Percentiles rank a stretch among this genome's conserved stretches.
Evolutionary conservation across 35 echinoderm and acorn worm species (phyloP).

Genomic region (Hemicentrotus pulcherrimus): DNA sequence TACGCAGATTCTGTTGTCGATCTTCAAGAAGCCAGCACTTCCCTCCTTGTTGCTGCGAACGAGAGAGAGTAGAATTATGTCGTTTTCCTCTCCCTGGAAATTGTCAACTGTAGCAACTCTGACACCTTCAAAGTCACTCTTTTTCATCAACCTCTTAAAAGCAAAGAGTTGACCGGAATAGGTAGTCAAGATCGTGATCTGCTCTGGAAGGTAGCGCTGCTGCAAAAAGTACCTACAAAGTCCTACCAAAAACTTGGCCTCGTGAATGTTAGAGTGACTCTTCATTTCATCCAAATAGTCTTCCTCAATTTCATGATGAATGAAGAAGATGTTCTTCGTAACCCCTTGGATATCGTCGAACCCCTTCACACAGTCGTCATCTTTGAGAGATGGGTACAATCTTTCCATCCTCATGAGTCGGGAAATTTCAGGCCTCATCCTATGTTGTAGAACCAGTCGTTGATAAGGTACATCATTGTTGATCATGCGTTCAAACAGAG

Average conservation of each 20-base stretch:
- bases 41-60: conserved; percentile 85
- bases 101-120: conserved; percentile 78
- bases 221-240: conserved; percentile 80
- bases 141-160: conserved; percentile 69
- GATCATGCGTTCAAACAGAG: conserved; percentile 87
- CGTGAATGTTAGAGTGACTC: conserved; percentile 75
- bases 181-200: conserved; percentile 89
- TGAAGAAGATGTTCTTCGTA: conserved; percentile 67
- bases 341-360: conserved; percentile 74
- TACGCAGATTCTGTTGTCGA: conserved; percentile 85
- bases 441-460: conserved; percentile 68
- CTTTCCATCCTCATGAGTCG: conserved; percentile 63
- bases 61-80: conserved; percentile 92
- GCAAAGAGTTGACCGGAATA: conserved; percentile 87
- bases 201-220: conserved; percentile 74
- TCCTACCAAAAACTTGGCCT: conserved; percentile 67
- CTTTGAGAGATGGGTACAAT: conserved; percentile 73
- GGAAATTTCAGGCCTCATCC: conserved; percentile 92
- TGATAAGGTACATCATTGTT: conserved; percentile 70
- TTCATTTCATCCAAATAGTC: conserved; percentile 59
- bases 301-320: conserved; percentile 73
- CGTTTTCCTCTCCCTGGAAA: conserved; percentile 96
- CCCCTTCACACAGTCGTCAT: conserved; percentile 54
- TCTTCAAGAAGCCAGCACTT: conserved; percentile 83
- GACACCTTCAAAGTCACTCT: conserved; percentile 61